Evolutionary conservation across 2,888 invertebrate genomes (phyloP).

Genomic region (Caenorhabditis panamensis): DNA sequence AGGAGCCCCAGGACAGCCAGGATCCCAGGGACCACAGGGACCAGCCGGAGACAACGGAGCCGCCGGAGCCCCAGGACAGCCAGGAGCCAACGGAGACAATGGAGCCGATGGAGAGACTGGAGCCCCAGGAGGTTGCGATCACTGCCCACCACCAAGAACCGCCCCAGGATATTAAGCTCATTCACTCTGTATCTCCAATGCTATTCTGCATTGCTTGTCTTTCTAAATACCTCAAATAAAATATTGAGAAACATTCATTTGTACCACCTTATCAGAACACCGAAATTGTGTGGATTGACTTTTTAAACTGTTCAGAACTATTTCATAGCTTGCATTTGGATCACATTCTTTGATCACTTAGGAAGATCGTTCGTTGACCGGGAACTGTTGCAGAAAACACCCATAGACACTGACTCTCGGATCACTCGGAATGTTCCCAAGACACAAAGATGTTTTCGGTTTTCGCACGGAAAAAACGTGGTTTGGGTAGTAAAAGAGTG

Average conservation of each 20-base stretch:
- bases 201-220: constrained; percentile 53
- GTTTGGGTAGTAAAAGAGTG: constrained; percentile 30
- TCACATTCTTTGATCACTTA: no score
- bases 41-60: constrained; percentile 73
- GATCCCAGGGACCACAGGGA: constrained; percentile 71
- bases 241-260: constrained; percentile 51
- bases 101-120: constrained; percentile 73
- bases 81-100: constrained; percentile 66
- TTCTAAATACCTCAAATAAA: constrained; percentile 57
- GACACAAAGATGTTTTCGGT: no score
- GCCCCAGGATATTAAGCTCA: constrained; percentile 72
- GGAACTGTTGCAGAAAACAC: no score
- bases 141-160: constrained; percentile 75
- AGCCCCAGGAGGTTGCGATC: constrained; percentile 74
- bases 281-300: constrained; percentile 27
- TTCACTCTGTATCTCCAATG: constrained; percentile 54
- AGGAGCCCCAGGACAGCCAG: constrained; percentile 71
- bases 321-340: no score
- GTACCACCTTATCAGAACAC: no score
- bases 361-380: no score
- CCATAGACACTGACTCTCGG: no score
- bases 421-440: no score
- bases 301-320: no score
- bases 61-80: constrained; percentile 72
- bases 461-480: no score